phyloP scores from a whole-genome alignment of 2,888 invertebrate species.

The Callosobruchus maculatus region DNA sequence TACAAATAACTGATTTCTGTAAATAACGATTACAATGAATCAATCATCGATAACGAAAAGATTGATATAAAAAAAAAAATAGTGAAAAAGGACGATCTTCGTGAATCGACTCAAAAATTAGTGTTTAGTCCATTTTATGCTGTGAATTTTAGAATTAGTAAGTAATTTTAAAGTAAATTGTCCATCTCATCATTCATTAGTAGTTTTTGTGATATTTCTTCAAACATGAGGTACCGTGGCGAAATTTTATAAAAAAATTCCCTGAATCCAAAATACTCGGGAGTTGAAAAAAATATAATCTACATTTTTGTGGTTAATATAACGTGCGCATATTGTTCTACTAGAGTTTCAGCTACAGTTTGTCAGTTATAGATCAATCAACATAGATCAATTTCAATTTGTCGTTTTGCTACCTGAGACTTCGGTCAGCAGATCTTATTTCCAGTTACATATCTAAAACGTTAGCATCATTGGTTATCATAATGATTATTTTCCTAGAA shows the following conservation, averaged over 20 bases:
- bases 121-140: background rate
- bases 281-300: no score
- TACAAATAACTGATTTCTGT: background rate
- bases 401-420: no score
- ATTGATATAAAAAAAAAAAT: background rate
- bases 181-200: background rate
- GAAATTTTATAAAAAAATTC: background rate
- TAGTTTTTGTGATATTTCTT: background rate
- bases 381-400: no score
- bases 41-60: background rate
- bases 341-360: no score
- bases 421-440: no score
- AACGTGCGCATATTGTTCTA: no score
- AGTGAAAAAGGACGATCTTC: background rate
- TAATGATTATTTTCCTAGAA: background rate
- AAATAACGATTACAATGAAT: background rate
- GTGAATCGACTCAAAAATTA: background rate
- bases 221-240: background rate
- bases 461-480: no score
- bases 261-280: no score
- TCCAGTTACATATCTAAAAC: no score
- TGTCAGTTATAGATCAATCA: no score
- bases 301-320: no score
- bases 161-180: background rate
- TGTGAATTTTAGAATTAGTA: background rate